phyloP scores from a whole-genome alignment of 2,113 vertebrate species.

The Fukomys damarensis region DNA sequence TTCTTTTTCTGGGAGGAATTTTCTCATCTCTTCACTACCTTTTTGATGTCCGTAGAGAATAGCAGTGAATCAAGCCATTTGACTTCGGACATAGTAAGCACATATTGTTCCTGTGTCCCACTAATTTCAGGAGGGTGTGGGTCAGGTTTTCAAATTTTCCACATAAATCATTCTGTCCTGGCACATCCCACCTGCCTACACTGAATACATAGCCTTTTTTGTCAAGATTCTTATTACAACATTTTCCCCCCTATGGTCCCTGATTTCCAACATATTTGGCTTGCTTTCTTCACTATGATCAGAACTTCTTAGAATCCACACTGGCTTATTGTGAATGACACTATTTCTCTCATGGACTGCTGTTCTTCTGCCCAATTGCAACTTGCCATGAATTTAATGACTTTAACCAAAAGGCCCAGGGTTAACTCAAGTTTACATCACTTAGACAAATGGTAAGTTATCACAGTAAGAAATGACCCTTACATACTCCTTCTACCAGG shows the following conservation, averaged over 20 bases:
- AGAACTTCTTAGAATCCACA: slow-evolving; percentile 49
- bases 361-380: slow-evolving; percentile 34
- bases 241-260: not conserved
- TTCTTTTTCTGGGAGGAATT: slow-evolving; percentile 18
- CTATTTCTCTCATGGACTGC: not conserved
- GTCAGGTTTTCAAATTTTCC: slow-evolving; percentile 68
- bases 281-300: slow-evolving; percentile 70
- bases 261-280: slow-evolving; percentile 61
- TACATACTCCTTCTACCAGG: not conserved
- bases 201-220: slow-evolving; percentile 44
- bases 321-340: not conserved
- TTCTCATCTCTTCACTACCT: slow-evolving; percentile 27
- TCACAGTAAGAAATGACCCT: not conserved
- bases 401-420: not conserved
- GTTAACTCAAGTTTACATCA: slow-evolving; percentile 11
- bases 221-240: slow-evolving; percentile 41
- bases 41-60: slow-evolving; percentile 36
- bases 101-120: slow-evolving; percentile 27
- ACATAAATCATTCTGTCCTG: slow-evolving; percentile 68
- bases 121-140: slow-evolving; percentile 42
- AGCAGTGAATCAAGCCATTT: slow-evolving; percentile 49
- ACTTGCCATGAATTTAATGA: slow-evolving; percentile 13
- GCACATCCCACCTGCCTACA: slow-evolving; percentile 38
- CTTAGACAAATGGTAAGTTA: not conserved
- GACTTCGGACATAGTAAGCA: slow-evolving; percentile 4